Evolutionary conservation across 2,888 invertebrate genomes (phyloP), one percentile per base, ranked within the genome.

Genomic region (Amiota mariae): DNA sequence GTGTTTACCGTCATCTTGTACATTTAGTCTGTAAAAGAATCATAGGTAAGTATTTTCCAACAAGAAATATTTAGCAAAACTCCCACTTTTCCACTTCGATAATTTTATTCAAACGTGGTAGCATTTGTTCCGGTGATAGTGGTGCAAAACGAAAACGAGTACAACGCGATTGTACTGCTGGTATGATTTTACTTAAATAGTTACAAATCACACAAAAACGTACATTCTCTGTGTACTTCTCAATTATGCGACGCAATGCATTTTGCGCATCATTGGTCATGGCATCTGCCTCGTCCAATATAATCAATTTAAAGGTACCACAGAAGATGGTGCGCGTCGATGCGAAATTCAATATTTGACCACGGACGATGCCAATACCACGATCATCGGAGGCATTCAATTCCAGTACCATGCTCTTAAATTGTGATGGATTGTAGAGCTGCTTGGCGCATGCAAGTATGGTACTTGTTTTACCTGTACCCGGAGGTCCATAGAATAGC

Each of bases 191-290:
- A 82, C 97, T 96, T 81, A 99, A 91, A 90, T 99, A 99, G 91
- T 99, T 99, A 91, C 99, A 98, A 86, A 99, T 99, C 75, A 99
- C 95, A 89, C 99, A 99, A 90, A 99, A 99, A 10, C 99, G 92
- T 3, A 98, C 97, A 90, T 99, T 99, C 80, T 98, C 98, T 12
- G 99, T 99, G 89, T 97, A 99, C 90, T 99, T 99, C 90, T 99
- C 99, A 87, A 99, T 98, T 82, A 99, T 97, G 92, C 98, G 93
- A 81, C 98, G 92, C 0, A 98, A 91, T 47, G 99, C 99, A 92
- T 99, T 99, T 89, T 99, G 99, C 1, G 99, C 99, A 93, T 99
- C 99, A 90, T 96, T 96, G 0, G 99, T 99, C 99, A 99, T 99
- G 0, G 98, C 98, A 92, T 99, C 99, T 0, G 99, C 99, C 92